phyloP scores from a whole-genome alignment of 2,797 vertebrate species.

The Hydrocynus forskahlii region DNA sequence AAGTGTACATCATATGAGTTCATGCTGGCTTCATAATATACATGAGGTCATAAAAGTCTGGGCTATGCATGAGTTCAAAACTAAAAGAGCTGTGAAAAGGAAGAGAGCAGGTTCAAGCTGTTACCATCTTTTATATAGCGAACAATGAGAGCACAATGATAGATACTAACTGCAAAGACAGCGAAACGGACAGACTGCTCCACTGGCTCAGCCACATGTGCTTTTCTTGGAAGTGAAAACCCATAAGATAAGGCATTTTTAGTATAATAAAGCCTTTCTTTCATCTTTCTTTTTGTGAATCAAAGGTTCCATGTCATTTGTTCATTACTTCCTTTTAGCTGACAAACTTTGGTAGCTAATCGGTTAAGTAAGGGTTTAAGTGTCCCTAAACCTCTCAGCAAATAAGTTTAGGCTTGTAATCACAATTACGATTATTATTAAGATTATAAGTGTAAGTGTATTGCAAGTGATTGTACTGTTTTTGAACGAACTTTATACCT shows the following conservation, averaged over 20 bases:
- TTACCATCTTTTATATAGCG: slow-evolving; percentile 21
- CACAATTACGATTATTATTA: no score
- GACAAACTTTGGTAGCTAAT: not conserved
- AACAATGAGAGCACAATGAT: slow-evolving; percentile 30
- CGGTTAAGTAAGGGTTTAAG: not conserved
- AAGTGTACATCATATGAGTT: slow-evolving; percentile 23
- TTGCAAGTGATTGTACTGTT: no score
- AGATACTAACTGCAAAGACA: slow-evolving; percentile 15
- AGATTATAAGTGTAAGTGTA: no score
- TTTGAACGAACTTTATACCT: no score
- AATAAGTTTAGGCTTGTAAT: not conserved
- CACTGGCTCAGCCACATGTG: not conserved
- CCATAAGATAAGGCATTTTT: not conserved
- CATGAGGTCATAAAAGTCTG: slow-evolving; percentile 7
- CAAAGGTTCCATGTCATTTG: not conserved
- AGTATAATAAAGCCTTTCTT: not conserved
- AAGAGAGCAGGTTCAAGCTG: not conserved
- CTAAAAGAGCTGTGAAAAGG: slow-evolving; percentile 30
- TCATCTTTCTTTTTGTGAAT: not conserved
- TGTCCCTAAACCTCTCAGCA: not conserved
- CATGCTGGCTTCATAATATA: not conserved
- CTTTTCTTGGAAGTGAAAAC: slow-evolving; percentile 30
- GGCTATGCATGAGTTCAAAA: not conserved
- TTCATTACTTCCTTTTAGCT: not conserved
- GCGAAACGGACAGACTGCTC: not conserved